Evolutionary conservation across 2,888 invertebrate species (phyloP).

Genomic region (Drosophila infuscata): DNA sequence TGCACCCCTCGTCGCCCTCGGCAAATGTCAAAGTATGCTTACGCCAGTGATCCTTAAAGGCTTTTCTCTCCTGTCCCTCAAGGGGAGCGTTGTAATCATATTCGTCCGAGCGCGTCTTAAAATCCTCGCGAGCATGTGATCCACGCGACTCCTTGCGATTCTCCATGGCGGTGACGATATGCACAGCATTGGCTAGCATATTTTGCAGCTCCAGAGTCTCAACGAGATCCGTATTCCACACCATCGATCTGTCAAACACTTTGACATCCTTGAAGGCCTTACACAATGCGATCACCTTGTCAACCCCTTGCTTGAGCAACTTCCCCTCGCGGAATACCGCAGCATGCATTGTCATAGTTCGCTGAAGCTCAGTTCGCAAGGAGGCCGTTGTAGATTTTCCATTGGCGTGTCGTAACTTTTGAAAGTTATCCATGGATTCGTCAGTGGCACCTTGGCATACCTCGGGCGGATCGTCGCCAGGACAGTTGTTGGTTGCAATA

Average conservation of each 20-base stretch:
- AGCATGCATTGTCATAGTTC: slow-evolving; percentile 98
- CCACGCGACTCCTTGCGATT: slow-evolving; percentile 98
- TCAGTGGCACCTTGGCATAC: slow-evolving; percentile 93
- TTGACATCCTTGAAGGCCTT: slow-evolving; percentile 91
- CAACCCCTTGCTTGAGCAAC: slow-evolving; percentile 92
- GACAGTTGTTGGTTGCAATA: slow-evolving; percentile 92
- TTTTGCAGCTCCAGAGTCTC: slow-evolving; percentile 99
- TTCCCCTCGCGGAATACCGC: slow-evolving; percentile 97
- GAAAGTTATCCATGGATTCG: slow-evolving; percentile 95
- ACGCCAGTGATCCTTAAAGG: slow-evolving; percentile 96
- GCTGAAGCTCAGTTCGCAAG: slow-evolving; percentile 95
- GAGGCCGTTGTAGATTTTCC: slow-evolving; percentile 92
- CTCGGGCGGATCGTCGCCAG: slow-evolving; percentile 92
- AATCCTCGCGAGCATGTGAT: slow-evolving; percentile 98
- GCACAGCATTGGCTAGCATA: slow-evolving; percentile 94
- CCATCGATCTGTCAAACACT: slow-evolving; percentile 90
- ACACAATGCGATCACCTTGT: slow-evolving; percentile 90
- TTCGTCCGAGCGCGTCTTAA: slow-evolving; percentile 94
- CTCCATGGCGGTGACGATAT: slow-evolving; percentile 96
- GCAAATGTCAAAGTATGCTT: slow-evolving; percentile 96
- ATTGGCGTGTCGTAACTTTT: slow-evolving; percentile 91
- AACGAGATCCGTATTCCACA: slow-evolving; percentile 98
- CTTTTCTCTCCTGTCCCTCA: slow-evolving; percentile 91
- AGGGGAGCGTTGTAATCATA: slow-evolving; percentile 94
- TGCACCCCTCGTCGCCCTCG: slow-evolving; percentile 90